A percentile compares a stretch with the other conserved stretches of the same genome.
phyloP scores from a whole-genome alignment of 2,113 vertebrate species.

The Percina caprodes region DNA sequence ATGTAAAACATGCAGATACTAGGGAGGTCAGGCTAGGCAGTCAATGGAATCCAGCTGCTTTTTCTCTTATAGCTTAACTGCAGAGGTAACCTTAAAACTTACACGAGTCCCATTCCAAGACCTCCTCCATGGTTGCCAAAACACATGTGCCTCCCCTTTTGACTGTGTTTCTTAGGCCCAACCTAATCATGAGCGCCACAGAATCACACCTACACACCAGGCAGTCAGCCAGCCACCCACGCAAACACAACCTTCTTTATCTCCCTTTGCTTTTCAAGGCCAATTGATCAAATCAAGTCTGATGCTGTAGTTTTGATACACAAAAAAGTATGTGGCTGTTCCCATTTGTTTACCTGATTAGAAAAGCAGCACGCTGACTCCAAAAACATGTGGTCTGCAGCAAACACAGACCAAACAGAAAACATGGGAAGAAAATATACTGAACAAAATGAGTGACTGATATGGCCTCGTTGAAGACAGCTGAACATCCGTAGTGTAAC shows the following conservation, averaged over 20 bases:
- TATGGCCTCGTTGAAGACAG: constrained; percentile 52
- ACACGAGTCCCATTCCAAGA: constrained; percentile 6
- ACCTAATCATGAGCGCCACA: constrained; percentile 13
- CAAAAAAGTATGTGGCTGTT: constrained; percentile 33
- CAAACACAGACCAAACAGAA: constrained; percentile 43
- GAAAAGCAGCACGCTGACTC: constrained; percentile 68
- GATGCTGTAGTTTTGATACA: constrained; percentile 36
- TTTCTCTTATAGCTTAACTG: neutral
- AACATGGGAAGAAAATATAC: constrained; percentile 47
- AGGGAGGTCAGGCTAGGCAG: constrained; percentile 6
- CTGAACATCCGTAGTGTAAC: constrained; percentile 35
- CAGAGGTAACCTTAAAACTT: neutral
- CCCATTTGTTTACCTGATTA: constrained; percentile 62
- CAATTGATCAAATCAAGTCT: constrained; percentile 25
- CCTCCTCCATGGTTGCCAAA: constrained; percentile 39
- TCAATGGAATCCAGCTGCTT: constrained; percentile 45
- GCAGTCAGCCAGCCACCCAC: constrained; percentile 2
- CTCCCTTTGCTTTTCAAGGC: constrained; percentile 14
- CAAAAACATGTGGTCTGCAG: constrained; percentile 75
- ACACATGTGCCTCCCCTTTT: constrained; percentile 62
- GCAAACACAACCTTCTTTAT: constrained; percentile 35
- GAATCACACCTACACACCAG: constrained; percentile 30
- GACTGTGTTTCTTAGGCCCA: constrained; percentile 42
- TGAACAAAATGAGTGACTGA: constrained; percentile 29
- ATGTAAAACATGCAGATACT: constrained; percentile 28